Evolutionary conservation across 2,888 invertebrate genomes (phyloP).

Genomic region (Platynereis dumerilii): DNA sequence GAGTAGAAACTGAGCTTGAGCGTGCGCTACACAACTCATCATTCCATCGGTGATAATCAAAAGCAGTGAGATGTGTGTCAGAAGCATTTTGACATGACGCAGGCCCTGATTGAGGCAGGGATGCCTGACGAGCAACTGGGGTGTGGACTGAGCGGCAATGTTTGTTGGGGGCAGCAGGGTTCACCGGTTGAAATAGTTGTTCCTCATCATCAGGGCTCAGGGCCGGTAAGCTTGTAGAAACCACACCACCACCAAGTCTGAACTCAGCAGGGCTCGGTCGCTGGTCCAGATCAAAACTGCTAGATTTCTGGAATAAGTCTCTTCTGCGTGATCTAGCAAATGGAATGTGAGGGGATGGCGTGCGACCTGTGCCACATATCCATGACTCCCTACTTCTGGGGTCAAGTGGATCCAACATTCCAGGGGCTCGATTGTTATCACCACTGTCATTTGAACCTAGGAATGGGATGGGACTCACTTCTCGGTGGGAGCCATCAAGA

Average conservation of each 20-base stretch:
- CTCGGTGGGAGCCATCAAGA: conserved; percentile 12
- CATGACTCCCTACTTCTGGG: conserved; percentile 14
- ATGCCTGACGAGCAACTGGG: too few species aligned
- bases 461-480: background rate
- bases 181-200: too few species aligned
- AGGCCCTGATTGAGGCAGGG: too few species aligned
- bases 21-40: too few species aligned
- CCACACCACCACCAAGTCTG: background rate
- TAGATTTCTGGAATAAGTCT: conserved; percentile 12
- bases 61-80: too few species aligned
- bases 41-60: too few species aligned
- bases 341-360: conserved; percentile 7
- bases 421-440: background rate
- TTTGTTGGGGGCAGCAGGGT: too few species aligned
- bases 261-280: background rate
- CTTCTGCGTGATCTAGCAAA: background rate
- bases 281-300: conserved; percentile 17
- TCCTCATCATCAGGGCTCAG: background rate
- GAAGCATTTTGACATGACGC: too few species aligned
- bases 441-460: background rate
- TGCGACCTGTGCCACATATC: conserved; percentile 16
- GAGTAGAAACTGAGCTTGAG: too few species aligned
- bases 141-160: too few species aligned
- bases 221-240: background rate
- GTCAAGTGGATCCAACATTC: conserved; percentile 9